Conservation (phyloP, 1,140 invertebrate genomes). For the Hypothenemus hampei region DNA sequence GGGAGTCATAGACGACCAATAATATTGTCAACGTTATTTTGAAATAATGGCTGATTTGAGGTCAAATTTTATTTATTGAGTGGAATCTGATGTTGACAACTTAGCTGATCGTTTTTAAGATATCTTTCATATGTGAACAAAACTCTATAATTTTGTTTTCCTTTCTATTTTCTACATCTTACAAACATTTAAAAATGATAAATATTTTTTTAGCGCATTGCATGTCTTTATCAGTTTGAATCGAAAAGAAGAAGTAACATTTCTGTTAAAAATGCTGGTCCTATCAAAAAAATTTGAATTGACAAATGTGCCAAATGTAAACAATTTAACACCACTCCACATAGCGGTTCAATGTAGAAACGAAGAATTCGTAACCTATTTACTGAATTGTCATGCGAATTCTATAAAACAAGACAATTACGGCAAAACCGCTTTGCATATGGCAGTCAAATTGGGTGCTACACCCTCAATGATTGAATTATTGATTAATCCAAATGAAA, state of each 20-base stretch:
- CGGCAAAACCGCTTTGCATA: slow-evolving; percentile 51
- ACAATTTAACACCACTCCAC: slow-evolving; percentile 28
- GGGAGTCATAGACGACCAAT: too few relatives aligned
- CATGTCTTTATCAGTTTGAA: slow-evolving; percentile 30
- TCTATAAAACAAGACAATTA: slow-evolving; percentile 48
- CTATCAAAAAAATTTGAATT: slow-evolving; percentile 26
- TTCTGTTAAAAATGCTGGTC: slow-evolving; percentile 30
- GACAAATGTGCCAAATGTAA: slow-evolving; percentile 22
- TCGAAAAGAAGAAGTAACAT: slow-evolving; percentile 23
- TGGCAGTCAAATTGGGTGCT: slow-evolving; percentile 46
- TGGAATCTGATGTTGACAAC: too few relatives aligned
- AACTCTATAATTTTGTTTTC: neutral
- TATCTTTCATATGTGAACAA: neutral
- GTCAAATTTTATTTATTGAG: slow-evolving; percentile 1
- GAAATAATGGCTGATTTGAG: too few relatives aligned
- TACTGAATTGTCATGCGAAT: slow-evolving; percentile 48
- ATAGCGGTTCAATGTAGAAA: slow-evolving; percentile 31
- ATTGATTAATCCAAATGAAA: slow-evolving; percentile 9
- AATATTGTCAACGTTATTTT: too few relatives aligned
- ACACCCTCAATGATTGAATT: slow-evolving; percentile 25
- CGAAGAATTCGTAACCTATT: slow-evolving; percentile 35
- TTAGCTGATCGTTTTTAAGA: neutral
- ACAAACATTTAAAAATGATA: too few relatives aligned
- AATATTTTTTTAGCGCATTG: slow-evolving; percentile 29
- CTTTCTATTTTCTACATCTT: too few relatives aligned